phyloP scores from a whole-genome alignment of 1,140 invertebrate genomes.

The Caerostris extrusa region DNA sequence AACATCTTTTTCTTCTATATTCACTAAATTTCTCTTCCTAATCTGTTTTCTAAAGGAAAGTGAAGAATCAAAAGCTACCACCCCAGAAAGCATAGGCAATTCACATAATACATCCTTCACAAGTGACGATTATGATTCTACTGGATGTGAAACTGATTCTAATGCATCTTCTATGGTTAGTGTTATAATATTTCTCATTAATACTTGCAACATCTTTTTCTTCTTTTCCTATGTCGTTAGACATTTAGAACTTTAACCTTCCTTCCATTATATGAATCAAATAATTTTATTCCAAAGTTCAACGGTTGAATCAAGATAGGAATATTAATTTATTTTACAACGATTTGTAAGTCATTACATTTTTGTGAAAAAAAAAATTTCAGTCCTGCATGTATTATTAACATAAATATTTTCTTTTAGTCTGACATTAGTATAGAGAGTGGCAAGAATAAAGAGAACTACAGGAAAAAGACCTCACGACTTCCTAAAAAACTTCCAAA shows the following conservation, averaged over 20 bases:
- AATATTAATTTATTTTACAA: too few relatives aligned
- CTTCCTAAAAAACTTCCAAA: constrained; percentile 29
- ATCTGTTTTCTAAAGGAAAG: constrained; percentile 49
- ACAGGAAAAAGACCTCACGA: not conserved
- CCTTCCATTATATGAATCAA: too few relatives aligned
- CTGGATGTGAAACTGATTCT: constrained; percentile 58
- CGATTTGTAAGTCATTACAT: too few relatives aligned
- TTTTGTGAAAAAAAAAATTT: too few relatives aligned
- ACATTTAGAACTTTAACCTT: too few relatives aligned
- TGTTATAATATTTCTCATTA: not conserved
- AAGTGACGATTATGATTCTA: not conserved
- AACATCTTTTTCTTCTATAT: too few relatives aligned
- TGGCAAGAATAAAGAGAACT: constrained; percentile 48
- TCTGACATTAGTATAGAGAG: constrained; percentile 41
- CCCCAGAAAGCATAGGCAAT: not conserved
- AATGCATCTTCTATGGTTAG: constrained; percentile 49
- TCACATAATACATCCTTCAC: constrained; percentile 3
- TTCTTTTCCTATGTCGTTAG: too few relatives aligned
- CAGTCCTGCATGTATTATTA: too few relatives aligned
- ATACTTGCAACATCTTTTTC: too few relatives aligned
- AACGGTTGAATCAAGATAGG: too few relatives aligned
- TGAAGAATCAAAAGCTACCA: constrained; percentile 31
- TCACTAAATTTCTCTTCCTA: not conserved
- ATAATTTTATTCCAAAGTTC: too few relatives aligned
- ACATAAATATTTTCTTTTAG: not conserved